Evolutionary conservation across 2,888 invertebrate genomes (phyloP), one percentile per base, ranked within the genome.

Genomic region (Taphrorychus bicolor): DNA sequence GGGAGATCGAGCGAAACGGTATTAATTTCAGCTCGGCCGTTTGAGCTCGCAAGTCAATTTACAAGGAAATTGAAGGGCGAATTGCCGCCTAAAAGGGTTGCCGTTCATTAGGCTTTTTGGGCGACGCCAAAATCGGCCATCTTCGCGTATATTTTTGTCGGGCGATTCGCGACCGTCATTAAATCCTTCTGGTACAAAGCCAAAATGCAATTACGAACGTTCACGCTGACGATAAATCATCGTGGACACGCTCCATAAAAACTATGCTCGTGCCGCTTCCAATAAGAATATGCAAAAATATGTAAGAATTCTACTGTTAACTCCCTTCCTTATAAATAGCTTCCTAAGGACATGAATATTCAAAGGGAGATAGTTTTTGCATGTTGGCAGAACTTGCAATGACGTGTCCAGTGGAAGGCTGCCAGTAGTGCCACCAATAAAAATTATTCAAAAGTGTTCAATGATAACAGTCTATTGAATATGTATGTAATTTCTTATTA

Each of bases 31-130:
- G 48, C 60, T 54, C 45, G 57, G 66, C 61, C 66, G 56, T 66
- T 66, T 52, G 24, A 57, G 61, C 61, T 58, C 45, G 66, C 66
- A 61, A 66, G 66, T 66, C 66, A 67, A 67, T 67, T 67, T 62
- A 62, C 59, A 62, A 62, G 67, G 62, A 67, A 67, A 67, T 67
- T 67, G 62, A 62, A 62, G 49, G 52, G 66, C 22, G 42, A 66
- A 66, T 61, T 57, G 32, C 40, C 22, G 41, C 41, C 21, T 45
- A 57, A 66, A 66, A 51, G 61, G 66, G 66, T 66, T 66, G 32
- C 23, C 24, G 23, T 59, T 59, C 45, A 53, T 63, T 41, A 49
- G 32, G 11, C 23, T 45, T 56, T 53, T 23, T 23, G 56, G 52
- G 16, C 32, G 32, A 7, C 32, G n/a, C n/a, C n/a, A n/a, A n/a